Evolutionary conservation across 1,140 invertebrate species (phyloP).

Genomic region (Formica exsecta): DNA sequence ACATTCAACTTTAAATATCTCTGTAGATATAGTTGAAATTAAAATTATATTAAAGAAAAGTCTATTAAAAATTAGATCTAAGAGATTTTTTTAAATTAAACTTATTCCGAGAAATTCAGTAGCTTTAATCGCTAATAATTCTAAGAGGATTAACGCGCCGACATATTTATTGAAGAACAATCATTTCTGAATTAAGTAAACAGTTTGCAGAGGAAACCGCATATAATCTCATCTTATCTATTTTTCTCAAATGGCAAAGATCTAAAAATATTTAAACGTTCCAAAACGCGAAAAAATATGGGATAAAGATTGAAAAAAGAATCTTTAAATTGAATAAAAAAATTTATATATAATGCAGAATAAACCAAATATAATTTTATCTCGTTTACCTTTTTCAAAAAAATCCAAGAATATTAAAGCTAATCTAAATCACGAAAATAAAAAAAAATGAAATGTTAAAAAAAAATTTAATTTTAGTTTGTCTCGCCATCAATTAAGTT

Average conservation of each 20-base stretch:
- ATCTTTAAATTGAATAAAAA: not conserved
- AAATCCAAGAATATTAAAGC: not conserved
- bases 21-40: slow-evolving; percentile 25
- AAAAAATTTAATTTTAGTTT: slow-evolving; percentile 15
- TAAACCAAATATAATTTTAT: not conserved
- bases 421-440: not conserved
- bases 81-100: slow-evolving; percentile 33
- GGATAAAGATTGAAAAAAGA: not conserved
- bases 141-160: not conserved
- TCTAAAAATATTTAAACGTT: slow-evolving; percentile 11
- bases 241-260: not conserved
- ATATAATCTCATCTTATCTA: not conserved
- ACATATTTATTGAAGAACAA: slow-evolving; percentile 11
- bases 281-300: not conserved
- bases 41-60: slow-evolving; percentile 22
- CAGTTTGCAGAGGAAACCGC: not conserved
- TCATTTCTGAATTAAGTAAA: slow-evolving; percentile 23
- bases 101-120: slow-evolving; percentile 22
- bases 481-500: not conserved
- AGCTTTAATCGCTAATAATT: slow-evolving; percentile 25
- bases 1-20: slow-evolving; percentile 42
- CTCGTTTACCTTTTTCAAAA: not conserved
- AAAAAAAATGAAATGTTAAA: not conserved
- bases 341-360: not conserved
- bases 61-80: slow-evolving; percentile 23